phyloP scores from a whole-genome alignment of 1,140 invertebrate species.

The Papilio glaucus region DNA sequence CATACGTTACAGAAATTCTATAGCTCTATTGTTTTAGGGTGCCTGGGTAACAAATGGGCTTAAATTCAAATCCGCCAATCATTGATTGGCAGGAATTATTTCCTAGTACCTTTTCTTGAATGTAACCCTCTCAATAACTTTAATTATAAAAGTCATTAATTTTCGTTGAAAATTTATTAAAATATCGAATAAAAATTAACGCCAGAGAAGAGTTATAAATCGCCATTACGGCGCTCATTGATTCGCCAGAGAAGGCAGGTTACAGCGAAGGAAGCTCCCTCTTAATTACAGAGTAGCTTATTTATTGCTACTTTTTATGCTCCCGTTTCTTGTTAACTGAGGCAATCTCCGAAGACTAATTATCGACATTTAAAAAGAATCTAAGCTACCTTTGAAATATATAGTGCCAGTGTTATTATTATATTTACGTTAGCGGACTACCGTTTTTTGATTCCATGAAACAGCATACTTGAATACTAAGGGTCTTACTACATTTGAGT shows the following conservation, averaged over 20 bases:
- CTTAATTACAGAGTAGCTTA: slow-evolving; percentile 56
- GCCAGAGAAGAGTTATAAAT: slow-evolving; percentile 18
- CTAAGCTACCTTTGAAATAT: slow-evolving; percentile 32
- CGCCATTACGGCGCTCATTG: slow-evolving; percentile 38
- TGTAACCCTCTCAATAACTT: too few species aligned
- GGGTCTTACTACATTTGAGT: too few species aligned
- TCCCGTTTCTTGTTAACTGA: slow-evolving; percentile 44
- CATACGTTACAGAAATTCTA: too few species aligned
- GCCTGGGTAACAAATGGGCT: too few species aligned
- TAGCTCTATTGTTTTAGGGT: too few species aligned
- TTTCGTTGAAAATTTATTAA: not conserved
- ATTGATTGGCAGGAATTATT: too few species aligned
- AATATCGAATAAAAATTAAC: not conserved
- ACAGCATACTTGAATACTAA: too few species aligned
- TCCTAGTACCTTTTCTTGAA: too few species aligned
- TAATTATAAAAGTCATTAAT: not conserved
- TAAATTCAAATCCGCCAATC: too few species aligned
- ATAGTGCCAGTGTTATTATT: not conserved
- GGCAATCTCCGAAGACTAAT: slow-evolving; percentile 58
- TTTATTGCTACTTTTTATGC: slow-evolving; percentile 57
- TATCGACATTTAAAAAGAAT: slow-evolving; percentile 47
- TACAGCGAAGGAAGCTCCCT: slow-evolving; percentile 44
- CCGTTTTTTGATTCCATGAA: too few species aligned
- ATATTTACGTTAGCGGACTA: too few species aligned
- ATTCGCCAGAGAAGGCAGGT: slow-evolving; percentile 41